Evolutionary conservation across 1,140 invertebrate species (phyloP).

Genomic region (Neocloeon triangulifer): DNA sequence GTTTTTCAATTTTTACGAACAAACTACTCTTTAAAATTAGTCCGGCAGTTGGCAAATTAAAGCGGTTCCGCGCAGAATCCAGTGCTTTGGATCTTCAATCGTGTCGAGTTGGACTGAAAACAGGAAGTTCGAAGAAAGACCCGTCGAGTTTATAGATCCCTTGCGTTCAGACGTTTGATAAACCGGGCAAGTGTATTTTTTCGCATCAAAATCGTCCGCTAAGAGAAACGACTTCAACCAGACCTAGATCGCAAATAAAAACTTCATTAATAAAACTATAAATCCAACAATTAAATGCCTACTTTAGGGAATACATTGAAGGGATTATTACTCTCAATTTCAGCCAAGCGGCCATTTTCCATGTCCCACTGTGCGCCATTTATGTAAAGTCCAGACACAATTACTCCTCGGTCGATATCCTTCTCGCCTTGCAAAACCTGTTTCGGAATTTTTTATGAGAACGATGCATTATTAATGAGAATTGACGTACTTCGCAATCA

Average conservation of each 20-base stretch:
- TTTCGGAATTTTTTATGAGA: too few species aligned
- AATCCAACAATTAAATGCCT: too few species aligned
- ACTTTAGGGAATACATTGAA: neutral
- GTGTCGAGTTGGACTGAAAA: neutral
- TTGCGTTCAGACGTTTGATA: neutral
- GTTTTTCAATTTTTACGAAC: neutral
- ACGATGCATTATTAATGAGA: too few species aligned
- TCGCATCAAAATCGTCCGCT: neutral
- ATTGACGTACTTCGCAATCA: neutral
- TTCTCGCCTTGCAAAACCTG: neutral
- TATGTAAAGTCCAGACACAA: neutral
- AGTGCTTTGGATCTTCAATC: neutral
- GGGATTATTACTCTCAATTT: neutral
- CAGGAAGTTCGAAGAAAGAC: neutral
- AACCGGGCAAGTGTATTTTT: neutral
- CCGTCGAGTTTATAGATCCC: neutral
- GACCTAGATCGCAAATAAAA: constrained; percentile 1
- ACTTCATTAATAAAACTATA: neutral
- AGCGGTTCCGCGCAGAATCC: neutral
- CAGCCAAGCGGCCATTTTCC: neutral
- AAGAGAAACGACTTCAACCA: neutral
- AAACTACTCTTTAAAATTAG: neutral
- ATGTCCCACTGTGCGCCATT: neutral
- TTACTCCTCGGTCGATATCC: neutral
- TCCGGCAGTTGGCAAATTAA: neutral